Conservation (phyloP, 2,113 vertebrate genomes). For the Asarcornis scutulata region DNA sequence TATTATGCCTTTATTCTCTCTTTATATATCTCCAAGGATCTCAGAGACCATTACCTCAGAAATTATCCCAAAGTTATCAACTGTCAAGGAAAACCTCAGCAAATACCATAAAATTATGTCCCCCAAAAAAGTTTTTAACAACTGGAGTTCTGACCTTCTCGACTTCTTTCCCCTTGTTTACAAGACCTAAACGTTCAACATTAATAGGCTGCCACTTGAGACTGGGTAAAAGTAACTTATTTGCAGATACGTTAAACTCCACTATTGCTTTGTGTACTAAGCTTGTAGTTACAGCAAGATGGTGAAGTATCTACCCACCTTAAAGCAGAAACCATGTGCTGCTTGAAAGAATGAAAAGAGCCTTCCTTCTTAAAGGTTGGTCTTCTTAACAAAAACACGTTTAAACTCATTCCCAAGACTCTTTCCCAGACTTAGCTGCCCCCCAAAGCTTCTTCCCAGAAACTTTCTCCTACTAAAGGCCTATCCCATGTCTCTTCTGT, state of each 20-base stretch:
- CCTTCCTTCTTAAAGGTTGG: background rate
- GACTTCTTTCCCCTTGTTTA: background rate
- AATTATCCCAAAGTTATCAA: constrained; percentile 6
- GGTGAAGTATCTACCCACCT: background rate
- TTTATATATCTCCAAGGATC: constrained; percentile 27
- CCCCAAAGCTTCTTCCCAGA: constrained; percentile 8
- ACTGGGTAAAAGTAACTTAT: background rate
- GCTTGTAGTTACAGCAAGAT: background rate
- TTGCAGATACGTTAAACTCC: background rate
- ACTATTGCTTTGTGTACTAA: background rate
- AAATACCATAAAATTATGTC: background rate
- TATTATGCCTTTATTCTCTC: background rate
- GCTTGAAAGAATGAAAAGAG: background rate
- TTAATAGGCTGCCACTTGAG: background rate
- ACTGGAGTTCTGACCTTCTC: background rate
- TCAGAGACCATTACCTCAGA: constrained; percentile 23
- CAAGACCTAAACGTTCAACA: background rate
- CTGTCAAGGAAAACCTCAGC: constrained; percentile 5
- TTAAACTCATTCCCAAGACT: background rate
- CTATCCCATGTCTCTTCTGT: constrained; percentile 13
- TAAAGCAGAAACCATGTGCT: background rate
- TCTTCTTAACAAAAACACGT: background rate
- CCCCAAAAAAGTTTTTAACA: background rate
- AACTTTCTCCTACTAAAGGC: background rate
- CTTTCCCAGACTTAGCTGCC: constrained; percentile 9